Conservation (phyloP, 2,797 vertebrate genomes). For the Tadarida brasiliensis region DNA sequence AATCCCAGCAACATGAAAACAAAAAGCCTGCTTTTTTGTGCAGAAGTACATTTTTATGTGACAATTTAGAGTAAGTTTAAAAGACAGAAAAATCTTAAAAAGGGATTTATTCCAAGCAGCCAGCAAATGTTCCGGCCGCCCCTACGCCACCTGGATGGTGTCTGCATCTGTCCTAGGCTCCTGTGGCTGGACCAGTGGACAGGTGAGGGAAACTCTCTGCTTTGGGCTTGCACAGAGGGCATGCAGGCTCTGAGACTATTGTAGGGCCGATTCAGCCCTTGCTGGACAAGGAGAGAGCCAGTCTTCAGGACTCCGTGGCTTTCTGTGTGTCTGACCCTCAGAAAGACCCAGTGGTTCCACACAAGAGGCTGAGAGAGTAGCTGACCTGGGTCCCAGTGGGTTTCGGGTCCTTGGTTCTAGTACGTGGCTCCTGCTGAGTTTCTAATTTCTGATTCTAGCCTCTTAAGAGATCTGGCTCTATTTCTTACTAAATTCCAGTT, state of each 20-base stretch:
- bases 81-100: background rate
- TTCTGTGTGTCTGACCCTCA: background rate
- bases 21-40: background rate
- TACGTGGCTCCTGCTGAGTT: background rate
- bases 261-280: rapidly evolving
- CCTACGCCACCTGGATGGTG: no score
- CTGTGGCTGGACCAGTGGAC: background rate
- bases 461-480: background rate
- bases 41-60: background rate
- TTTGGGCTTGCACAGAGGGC: background rate
- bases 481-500: slow-evolving; percentile 13
- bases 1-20: background rate
- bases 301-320: background rate
- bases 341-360: background rate
- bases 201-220: background rate
- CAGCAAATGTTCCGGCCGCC: background rate
- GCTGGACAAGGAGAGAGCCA: background rate
- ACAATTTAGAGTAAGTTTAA: background rate
- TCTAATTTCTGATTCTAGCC: background rate
- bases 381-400: background rate
- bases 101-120: background rate
- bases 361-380: background rate
- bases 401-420: background rate
- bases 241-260: background rate
- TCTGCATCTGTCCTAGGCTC: no score